Percentiles rank a stretch among this genome's conserved stretches.
phyloP scores from a whole-genome alignment of 2,888 invertebrate genomes.

The Hyposoter didymator region DNA sequence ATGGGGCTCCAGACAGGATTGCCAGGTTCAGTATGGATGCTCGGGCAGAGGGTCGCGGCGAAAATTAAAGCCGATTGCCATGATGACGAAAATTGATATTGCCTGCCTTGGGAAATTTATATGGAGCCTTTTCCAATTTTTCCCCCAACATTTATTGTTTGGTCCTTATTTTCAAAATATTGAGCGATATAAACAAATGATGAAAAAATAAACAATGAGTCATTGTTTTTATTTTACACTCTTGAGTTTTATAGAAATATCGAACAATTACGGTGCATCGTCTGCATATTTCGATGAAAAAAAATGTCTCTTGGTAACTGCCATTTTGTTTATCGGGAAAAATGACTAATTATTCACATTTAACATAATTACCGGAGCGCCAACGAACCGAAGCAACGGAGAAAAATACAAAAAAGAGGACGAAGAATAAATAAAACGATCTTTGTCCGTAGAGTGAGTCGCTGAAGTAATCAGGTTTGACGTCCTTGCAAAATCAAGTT shows the following conservation, averaged over 20 bases:
- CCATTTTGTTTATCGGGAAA: not conserved
- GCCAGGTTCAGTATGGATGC: conserved; percentile 10
- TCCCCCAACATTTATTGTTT: not conserved
- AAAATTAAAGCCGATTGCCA: conserved; percentile 59
- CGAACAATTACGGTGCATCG: not conserved
- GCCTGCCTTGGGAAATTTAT: not conserved
- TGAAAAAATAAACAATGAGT: too few species aligned
- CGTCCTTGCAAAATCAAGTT: conserved; percentile 22
- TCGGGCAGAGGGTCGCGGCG: conserved; percentile 2
- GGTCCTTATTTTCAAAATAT: not conserved
- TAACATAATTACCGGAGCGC: not conserved
- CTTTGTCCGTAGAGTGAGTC: not conserved
- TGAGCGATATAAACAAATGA: too few species aligned
- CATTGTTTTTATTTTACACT: too few species aligned
- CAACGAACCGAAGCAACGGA: not conserved
- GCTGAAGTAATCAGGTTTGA: conserved; percentile 14
- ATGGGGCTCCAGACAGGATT: conserved; percentile 40
- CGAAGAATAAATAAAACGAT: conserved; percentile 15
- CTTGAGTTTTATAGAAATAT: not conserved
- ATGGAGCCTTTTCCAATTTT: not conserved
- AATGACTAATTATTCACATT: not conserved
- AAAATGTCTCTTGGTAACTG: not conserved
- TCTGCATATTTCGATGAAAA: not conserved
- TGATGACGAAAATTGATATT: conserved; percentile 47
- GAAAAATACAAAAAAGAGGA: conserved; percentile 8